These are phyloP conservation scores for Scaptomyza polygonia DNA, from an alignment of 2,888 invertebrate genomes.

Conservation along the genomic window DNA sequence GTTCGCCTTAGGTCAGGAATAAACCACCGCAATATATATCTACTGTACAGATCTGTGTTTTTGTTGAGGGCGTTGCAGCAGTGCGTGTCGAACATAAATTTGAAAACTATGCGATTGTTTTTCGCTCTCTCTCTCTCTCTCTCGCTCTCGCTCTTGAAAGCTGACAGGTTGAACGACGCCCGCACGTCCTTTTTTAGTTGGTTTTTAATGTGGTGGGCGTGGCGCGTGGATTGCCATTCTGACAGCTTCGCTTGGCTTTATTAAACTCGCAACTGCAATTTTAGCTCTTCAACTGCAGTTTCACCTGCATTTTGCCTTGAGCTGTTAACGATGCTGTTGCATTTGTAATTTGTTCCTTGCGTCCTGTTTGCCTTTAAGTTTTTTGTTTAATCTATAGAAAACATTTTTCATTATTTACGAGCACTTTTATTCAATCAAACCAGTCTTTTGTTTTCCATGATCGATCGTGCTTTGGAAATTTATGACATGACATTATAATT, in stretches of 20 bases:
- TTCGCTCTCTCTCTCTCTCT: neutral
- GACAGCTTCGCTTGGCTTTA: slow-evolving; percentile 68
- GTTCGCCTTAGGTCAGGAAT: slow-evolving; percentile 48
- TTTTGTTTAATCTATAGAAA: slow-evolving; percentile 50
- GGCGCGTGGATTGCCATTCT: slow-evolving; percentile 64
- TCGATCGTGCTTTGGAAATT: slow-evolving; percentile 71
- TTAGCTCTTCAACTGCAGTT: slow-evolving; percentile 10
- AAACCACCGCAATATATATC: neutral
- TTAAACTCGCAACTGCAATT: slow-evolving; percentile 41
- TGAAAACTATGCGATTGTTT: slow-evolving; percentile 71
- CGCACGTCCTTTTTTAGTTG: slow-evolving; percentile 72
- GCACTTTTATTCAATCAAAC: slow-evolving; percentile 74
- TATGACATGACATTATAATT: slow-evolving; percentile 79
- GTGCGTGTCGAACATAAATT: slow-evolving; percentile 76
- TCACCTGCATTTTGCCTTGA: slow-evolving; percentile 50
- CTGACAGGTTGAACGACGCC: slow-evolving; percentile 75
- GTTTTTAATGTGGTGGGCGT: slow-evolving; percentile 73
- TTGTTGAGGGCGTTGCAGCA: slow-evolving; percentile 56
- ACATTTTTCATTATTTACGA: slow-evolving; percentile 60
- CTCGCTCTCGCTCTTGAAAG: neutral
- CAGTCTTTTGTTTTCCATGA: slow-evolving; percentile 49
- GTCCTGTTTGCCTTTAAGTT: slow-evolving; percentile 46
- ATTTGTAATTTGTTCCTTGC: slow-evolving; percentile 38
- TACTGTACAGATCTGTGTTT: slow-evolving; percentile 30
- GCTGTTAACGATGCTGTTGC: slow-evolving; percentile 32